Conservation (phyloP, 1,140 invertebrate species). For the Gryon sp. region DNA sequence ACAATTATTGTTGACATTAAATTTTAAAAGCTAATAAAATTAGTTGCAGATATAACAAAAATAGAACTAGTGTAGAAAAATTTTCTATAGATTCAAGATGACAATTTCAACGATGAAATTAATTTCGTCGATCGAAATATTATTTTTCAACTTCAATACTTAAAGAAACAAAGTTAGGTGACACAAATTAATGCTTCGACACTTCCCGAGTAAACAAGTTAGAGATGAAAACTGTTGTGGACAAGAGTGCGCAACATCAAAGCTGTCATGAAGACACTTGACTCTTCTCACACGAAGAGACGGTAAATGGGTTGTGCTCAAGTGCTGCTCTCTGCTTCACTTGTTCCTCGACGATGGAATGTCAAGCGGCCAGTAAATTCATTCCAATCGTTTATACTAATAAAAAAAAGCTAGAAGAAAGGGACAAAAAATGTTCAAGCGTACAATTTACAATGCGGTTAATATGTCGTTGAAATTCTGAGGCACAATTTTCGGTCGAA, state of each 20-base stretch:
- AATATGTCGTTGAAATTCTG: not conserved
- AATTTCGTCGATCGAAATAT: slow-evolving; percentile 6
- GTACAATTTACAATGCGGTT: slow-evolving; percentile 3
- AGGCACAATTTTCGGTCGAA: not conserved
- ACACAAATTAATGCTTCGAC: slow-evolving; percentile 12
- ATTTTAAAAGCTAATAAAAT: no score
- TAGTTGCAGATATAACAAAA: no score
- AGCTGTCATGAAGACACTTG: slow-evolving; percentile 34
- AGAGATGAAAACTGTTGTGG: slow-evolving; percentile 19
- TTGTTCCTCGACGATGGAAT: slow-evolving; percentile 15
- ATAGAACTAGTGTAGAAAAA: no score
- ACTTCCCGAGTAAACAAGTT: slow-evolving; percentile 14
- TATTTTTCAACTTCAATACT: not conserved
- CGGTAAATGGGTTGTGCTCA: slow-evolving; percentile 25
- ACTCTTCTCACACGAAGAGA: slow-evolving; percentile 28
- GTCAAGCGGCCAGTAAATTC: slow-evolving; percentile 12
- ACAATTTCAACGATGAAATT: no score
- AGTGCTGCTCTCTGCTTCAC: slow-evolving; percentile 26
- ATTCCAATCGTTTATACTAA: slow-evolving; percentile 11
- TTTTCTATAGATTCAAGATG: no score
- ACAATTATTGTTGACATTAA: no score
- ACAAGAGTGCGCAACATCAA: slow-evolving; percentile 21
- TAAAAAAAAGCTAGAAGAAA: slow-evolving; percentile 24
- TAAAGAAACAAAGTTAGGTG: slow-evolving; percentile 11
- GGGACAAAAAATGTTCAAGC: no score